Evolutionary conservation across 1,140 invertebrate species (phyloP).

Genomic region (Luehdorfia chinensis): DNA sequence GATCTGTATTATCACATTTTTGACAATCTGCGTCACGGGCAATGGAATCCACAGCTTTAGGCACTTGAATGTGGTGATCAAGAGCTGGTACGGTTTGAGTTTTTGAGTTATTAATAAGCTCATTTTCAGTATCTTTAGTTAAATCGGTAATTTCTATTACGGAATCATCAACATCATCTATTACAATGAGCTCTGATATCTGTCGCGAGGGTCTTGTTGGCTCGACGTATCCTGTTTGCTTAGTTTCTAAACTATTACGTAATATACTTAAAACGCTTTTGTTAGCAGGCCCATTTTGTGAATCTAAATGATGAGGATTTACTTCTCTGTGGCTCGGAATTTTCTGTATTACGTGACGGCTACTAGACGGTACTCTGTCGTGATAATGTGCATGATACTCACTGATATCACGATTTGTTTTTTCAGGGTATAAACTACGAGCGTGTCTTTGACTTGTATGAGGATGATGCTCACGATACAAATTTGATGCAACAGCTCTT

Average conservation of each 20-base stretch:
- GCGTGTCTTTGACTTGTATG: constrained; percentile 49
- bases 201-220: constrained; percentile 62
- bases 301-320: constrained; percentile 44
- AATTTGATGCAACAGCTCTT: constrained; percentile 28
- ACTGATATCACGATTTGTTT: constrained; percentile 36
- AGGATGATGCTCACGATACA: constrained; percentile 46
- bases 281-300: constrained; percentile 75
- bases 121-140: constrained; percentile 54
- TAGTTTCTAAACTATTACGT: constrained; percentile 83
- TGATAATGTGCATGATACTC: constrained; percentile 55
- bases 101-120: constrained; percentile 46
- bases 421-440: constrained; percentile 36
- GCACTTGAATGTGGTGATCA: constrained; percentile 81
- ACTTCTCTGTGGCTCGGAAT: constrained; percentile 57
- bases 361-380: constrained; percentile 53
- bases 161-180: constrained; percentile 68
- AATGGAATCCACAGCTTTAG: constrained; percentile 79
- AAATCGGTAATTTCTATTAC: constrained; percentile 68
- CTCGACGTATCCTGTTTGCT: constrained; percentile 77
- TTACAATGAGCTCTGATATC: constrained; percentile 71
- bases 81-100: constrained; percentile 74
- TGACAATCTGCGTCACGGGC: constrained; percentile 50
- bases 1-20: constrained; percentile 40
- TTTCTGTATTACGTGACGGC: constrained; percentile 70
- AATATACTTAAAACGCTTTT: constrained; percentile 83